phyloP scores from a whole-genome alignment of 2,113 vertebrate species.

The Petroica traversi region DNA sequence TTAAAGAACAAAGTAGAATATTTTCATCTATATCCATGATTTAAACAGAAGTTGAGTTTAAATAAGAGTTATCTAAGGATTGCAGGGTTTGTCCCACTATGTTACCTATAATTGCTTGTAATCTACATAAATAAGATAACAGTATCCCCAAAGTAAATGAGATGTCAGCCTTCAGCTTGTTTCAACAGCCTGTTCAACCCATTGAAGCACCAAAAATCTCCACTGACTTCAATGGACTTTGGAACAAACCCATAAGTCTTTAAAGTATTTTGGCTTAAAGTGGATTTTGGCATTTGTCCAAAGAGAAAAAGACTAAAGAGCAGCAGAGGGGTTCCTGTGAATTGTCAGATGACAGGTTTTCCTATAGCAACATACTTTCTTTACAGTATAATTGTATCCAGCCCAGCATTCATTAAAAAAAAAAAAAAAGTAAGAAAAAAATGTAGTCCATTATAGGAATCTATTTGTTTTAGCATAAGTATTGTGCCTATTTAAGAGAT shows the following conservation, averaged over 20 bases:
- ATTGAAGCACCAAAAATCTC: not conserved
- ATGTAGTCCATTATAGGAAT: not conserved
- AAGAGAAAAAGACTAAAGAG: not conserved
- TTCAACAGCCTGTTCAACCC: not conserved
- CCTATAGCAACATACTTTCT: not conserved
- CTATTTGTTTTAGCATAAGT: conserved; percentile 25
- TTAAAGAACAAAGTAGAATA: not conserved
- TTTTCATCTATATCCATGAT: not conserved
- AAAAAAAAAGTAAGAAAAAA: not conserved
- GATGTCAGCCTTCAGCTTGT: not conserved
- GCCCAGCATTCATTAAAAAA: not conserved
- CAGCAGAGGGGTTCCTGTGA: not conserved
- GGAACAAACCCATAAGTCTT: not conserved
- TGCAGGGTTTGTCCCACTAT: not conserved
- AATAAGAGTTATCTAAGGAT: conserved; percentile 9
- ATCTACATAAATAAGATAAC: conserved; percentile 8
- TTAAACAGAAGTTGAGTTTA: not conserved
- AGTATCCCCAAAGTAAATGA: not conserved
- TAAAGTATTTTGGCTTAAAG: conserved; percentile 25
- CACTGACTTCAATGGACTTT: not conserved
- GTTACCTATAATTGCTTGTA: conserved; percentile 34
- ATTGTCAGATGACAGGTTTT: conserved; percentile 19
- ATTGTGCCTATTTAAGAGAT: conserved; percentile 9
- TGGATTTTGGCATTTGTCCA: conserved; percentile 30
- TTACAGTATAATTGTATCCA: not conserved